These are phyloP conservation scores for Drosophila sechellia DNA, from an alignment of 1,140 invertebrate species.

Conservation along the genomic window DNA sequence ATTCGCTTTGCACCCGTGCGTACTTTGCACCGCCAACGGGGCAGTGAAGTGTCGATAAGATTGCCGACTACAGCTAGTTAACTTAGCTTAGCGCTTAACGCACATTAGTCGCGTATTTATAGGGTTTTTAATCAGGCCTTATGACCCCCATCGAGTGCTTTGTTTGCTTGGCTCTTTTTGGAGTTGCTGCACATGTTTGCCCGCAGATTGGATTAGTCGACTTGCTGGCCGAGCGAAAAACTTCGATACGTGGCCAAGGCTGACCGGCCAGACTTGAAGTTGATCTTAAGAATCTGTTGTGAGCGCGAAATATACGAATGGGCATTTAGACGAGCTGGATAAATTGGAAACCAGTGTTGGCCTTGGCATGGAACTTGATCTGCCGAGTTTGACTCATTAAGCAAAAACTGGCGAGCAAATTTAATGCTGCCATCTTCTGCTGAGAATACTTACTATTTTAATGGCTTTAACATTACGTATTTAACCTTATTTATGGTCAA, in stretches of 20 bases:
- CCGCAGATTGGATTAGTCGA: conserved; percentile 7
- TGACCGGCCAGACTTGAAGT: conserved; percentile 30
- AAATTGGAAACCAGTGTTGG: conserved; percentile 9
- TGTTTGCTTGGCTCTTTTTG: conserved; percentile 40
- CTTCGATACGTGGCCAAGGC: conserved; percentile 46
- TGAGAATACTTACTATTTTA: background rate
- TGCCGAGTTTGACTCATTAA: conserved; percentile 18
- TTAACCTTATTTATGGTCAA: background rate
- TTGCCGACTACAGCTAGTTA: conserved; percentile 32
- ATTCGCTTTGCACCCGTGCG: conserved; percentile 46
- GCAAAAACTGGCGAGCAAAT: conserved; percentile 28
- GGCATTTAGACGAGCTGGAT: background rate
- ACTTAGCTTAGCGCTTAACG: conserved; percentile 23
- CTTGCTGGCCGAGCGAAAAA: conserved; percentile 5
- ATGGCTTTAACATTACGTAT: background rate
- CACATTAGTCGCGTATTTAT: conserved; percentile 52
- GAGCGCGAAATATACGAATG: conserved; percentile 7
- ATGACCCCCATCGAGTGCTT: conserved; percentile 47
- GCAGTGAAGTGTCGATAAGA: conserved; percentile 60
- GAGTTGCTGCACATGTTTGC: conserved; percentile 23
- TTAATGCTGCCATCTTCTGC: conserved; percentile 1
- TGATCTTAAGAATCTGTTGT: conserved; percentile 63
- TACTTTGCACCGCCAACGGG: conserved; percentile 57
- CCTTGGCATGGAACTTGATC: conserved; percentile 46
- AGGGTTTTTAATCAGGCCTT: conserved; percentile 47